Conservation (phyloP, 2,113 vertebrate genomes). For the Leucosticte australis region DNA sequence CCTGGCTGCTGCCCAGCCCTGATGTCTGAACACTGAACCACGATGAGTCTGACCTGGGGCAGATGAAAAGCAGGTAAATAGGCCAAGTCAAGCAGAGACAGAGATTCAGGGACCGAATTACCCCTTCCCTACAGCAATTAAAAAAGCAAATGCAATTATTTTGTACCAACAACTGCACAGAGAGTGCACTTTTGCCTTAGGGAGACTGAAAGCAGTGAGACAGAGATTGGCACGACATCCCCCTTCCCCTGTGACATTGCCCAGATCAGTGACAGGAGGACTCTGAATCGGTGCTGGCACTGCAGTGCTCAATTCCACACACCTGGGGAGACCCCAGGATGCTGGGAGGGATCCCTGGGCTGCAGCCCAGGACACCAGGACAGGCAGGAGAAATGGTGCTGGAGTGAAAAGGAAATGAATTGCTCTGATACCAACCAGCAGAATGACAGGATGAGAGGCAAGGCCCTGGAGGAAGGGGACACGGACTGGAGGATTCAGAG, state of each 20-base stretch:
- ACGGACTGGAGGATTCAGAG: background rate
- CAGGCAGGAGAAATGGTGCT: background rate
- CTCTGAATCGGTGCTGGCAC: background rate
- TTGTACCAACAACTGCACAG: background rate
- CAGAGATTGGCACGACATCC: background rate
- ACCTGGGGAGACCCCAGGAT: background rate
- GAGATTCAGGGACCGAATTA: background rate
- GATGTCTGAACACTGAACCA: rapidly evolving
- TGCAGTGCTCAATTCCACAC: rapidly evolving
- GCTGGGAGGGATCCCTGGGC: background rate
- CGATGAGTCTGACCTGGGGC: background rate
- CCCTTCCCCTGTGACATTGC: background rate
- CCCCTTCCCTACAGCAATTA: constrained; percentile 8
- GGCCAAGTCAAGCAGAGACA: background rate
- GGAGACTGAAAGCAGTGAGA: background rate
- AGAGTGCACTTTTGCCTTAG: constrained; percentile 33
- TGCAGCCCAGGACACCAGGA: background rate
- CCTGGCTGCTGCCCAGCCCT: background rate
- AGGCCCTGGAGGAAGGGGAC: background rate
- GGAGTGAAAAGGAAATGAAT: background rate
- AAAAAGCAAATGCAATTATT: constrained; percentile 38
- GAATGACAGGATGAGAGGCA: background rate
- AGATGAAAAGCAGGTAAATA: background rate
- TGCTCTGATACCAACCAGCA: background rate
- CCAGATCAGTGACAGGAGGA: background rate